Conservation (phyloP, 2,888 invertebrate genomes). For the Zaprionus obscuricornis region DNA sequence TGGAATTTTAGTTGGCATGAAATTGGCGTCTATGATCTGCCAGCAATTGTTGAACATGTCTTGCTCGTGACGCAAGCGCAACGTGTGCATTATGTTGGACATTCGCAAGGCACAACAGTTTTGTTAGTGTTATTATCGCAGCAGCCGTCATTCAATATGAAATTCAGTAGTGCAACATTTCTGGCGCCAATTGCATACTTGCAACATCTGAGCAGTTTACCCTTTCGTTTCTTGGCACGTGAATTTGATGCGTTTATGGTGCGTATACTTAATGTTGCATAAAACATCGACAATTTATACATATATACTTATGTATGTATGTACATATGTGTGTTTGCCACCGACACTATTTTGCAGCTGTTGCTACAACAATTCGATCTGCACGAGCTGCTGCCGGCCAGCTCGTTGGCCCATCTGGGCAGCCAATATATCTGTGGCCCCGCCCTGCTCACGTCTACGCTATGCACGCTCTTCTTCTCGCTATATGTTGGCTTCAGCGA, state of each 20-base stretch:
- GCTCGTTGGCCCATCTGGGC: conserved; percentile 80
- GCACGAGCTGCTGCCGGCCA: conserved; percentile 78
- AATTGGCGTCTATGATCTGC: conserved; percentile 79
- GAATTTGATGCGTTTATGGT: conserved; percentile 68
- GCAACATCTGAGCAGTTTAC: conserved; percentile 72
- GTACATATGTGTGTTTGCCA: too few relatives aligned
- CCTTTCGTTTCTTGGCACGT: conserved; percentile 67
- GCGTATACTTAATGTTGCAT: conserved; percentile 45
- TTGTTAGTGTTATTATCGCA: conserved; percentile 78
- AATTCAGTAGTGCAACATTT: conserved; percentile 67
- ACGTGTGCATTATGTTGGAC: conserved; percentile 79
- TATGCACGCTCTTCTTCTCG: conserved; percentile 77
- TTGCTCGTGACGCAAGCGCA: conserved; percentile 63
- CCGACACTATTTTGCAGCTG: conserved; percentile 54
- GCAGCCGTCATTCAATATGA: conserved; percentile 75
- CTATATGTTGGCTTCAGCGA: conserved; percentile 81
- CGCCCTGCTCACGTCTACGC: conserved; percentile 75
- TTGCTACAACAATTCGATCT: conserved; percentile 81
- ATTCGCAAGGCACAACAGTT: conserved; percentile 80
- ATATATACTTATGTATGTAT: too few relatives aligned
- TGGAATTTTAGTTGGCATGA: conserved; percentile 82
- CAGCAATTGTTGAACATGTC: conserved; percentile 77
- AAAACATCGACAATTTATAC: background rate
- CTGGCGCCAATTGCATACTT: conserved; percentile 79
- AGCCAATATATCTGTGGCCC: conserved; percentile 77